Conservation (phyloP, 2,888 invertebrate genomes). For the Eurytoma californica region DNA sequence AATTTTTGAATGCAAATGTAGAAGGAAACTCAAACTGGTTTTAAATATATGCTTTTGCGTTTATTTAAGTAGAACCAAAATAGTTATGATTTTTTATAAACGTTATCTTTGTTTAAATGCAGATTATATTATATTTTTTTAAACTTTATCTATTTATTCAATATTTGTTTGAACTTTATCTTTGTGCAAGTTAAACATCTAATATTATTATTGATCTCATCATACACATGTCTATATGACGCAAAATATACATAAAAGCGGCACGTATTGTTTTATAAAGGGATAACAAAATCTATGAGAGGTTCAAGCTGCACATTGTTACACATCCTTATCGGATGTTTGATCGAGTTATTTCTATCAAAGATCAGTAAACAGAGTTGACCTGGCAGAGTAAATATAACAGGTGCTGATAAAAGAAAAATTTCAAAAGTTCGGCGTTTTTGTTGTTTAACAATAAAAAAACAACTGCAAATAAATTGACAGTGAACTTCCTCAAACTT, state of each 20-base stretch:
- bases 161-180: not conserved
- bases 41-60: too few species aligned
- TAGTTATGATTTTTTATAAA: too few species aligned
- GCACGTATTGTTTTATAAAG: slow-evolving; percentile 21
- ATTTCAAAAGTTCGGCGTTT: too few species aligned
- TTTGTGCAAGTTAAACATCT: slow-evolving; percentile 4
- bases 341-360: not conserved
- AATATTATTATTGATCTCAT: slow-evolving; percentile 17
- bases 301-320: slow-evolving; percentile 25
- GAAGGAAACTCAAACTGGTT: too few species aligned
- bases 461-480: too few species aligned
- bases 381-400: not conserved
- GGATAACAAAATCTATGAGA: slow-evolving; percentile 31
- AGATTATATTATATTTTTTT: not conserved
- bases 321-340: slow-evolving; percentile 34
- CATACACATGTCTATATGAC: slow-evolving; percentile 16
- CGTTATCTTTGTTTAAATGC: too few species aligned
- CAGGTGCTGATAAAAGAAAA: not conserved
- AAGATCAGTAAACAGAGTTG: not conserved
- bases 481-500: too few species aligned
- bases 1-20: too few species aligned
- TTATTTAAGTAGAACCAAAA: too few species aligned
- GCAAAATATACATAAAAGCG: slow-evolving; percentile 17
- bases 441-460: too few species aligned
- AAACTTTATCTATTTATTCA: not conserved